Base-by-base conservation (phyloP, 2,113 vertebrate species). In the Cebus imitator region DNA sequence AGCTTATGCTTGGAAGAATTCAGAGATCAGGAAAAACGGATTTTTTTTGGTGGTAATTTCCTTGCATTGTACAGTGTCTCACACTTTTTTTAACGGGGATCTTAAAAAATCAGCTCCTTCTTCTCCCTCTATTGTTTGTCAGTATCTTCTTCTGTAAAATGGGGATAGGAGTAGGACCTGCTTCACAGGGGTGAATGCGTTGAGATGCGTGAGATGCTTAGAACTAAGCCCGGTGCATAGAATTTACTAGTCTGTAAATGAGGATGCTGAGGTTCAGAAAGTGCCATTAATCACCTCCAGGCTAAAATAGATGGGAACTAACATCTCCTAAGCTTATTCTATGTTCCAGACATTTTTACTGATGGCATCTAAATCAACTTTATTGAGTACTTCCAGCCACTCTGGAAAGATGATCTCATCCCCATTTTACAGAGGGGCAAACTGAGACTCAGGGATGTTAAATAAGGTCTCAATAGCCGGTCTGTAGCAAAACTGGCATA, bases 251-350 rank as follows among this genome's bases (percentile, higher is more conserved):
- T 30, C 40, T 21, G 0, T 14, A 16, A 32, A 3, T 43, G 87
- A 73, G 70, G 89, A 45, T 0, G 0, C 3, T 1, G 52, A 40
- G 64, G 50, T 1, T 0, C 27, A 2, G 75, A 78, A 70, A 83
- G 27, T 0, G 9, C 17, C 32, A 11, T 17, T 5, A 64, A 30
- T 64, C 27, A 20, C 3, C 0, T 27, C 32, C 0, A 0, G 35
- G 14, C 75, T 58, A 17, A 13, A 16, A 0, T 1, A 35, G 93
- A 87, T 73, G 32, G 50, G 64, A 70, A 21, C 21, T 6, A 1
- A 9, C 0, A 0, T 25, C 66, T 6, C 0, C n/a, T 14, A 21
- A 43, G 64, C 1, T 2, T 45, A 80, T 27, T 11, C 23, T 66
- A 0, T 55, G 48, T 25, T 68, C 35, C 12, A 27, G 78, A 43